Base-by-base conservation (phyloP, 2,888 invertebrate species). In the Rugalucina vietnamica region DNA sequence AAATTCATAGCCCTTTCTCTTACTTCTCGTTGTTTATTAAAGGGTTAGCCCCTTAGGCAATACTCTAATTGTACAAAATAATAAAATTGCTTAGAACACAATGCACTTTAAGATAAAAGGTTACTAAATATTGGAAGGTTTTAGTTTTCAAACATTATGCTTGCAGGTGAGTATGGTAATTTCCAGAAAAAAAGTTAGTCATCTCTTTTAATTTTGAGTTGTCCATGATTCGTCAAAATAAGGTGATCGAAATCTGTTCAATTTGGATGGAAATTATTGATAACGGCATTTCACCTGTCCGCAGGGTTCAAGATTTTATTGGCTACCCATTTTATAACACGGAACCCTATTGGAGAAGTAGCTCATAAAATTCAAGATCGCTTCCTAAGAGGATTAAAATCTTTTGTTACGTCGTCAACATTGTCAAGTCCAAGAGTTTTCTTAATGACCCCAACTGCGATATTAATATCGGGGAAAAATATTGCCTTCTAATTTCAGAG, bases 401-500 rank as follows among this genome's bases (percentile, higher is more conserved):
- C 57, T 57, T 57, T 57, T 57, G 57, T 57, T 57, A 29, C 12
- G 5, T 29, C 5, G 57, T 29, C 57, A 27, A 29, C n/a, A 29
- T 57, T 57, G 57, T 57, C 57, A 57, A 21, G 24, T 57, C 24
- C 29, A 29, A 57, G 57, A n/a, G 57, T 14, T 43, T 43, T 57
- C 57, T 57, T 57, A 57, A 57, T 57, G 57, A 57, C 29, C 24
- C 29, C 29, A 27, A 57, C 57, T 24, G 27, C 29, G 5, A 57
- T 57, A 57, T 57, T 57, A 57, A 24, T 57, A 57, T 57, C n/a
- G 24, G 57, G 57, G n/a, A 57, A 57, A 57, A 57, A 29, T 57
- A 57, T 21, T 57, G 57, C n/a, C n/a, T n/a, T n/a, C n/a, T n/a
- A n/a, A n/a, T n/a, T n/a, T n/a, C n/a, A n/a, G n/a, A n/a, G n/a